Evolutionary conservation across 2,888 invertebrate genomes (phyloP).

Genomic region (Labia minor): DNA sequence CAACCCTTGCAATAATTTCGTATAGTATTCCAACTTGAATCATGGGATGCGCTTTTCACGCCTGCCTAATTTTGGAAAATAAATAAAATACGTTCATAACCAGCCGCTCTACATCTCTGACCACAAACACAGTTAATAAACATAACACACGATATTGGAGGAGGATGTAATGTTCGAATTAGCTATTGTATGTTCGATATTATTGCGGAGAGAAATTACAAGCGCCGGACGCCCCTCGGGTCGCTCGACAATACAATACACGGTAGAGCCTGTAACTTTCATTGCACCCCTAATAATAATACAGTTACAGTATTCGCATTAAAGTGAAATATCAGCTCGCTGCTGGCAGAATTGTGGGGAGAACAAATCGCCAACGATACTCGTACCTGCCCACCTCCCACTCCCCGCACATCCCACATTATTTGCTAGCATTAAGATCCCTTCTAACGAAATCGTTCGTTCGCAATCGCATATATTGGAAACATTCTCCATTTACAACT

Average conservation of each 20-base stretch:
- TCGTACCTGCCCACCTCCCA: not conserved
- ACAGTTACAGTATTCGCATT: slow-evolving; percentile 1
- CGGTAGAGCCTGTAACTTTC: not conserved
- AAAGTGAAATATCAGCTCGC: slow-evolving; percentile 2
- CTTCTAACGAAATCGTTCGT: not conserved
- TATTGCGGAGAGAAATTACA: slow-evolving; percentile 8
- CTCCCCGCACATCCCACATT: not conserved
- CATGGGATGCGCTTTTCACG: slow-evolving; percentile 13
- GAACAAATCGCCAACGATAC: not conserved
- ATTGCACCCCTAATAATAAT: not conserved
- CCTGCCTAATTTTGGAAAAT: not conserved
- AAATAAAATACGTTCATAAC: slow-evolving; percentile 7
- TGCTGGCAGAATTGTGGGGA: not conserved
- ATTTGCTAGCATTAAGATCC: not conserved
- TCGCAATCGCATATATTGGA: too few species aligned
- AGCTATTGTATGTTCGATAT: slow-evolving; percentile 13
- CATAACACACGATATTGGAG: not conserved
- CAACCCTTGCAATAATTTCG: not conserved
- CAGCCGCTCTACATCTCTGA: not conserved
- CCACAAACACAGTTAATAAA: not conserved
- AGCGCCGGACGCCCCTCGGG: not conserved
- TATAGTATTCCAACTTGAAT: not conserved
- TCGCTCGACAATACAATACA: not conserved
- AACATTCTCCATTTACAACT: too few species aligned
- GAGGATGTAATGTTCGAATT: slow-evolving; percentile 7